A percentile compares a stretch with the other conserved stretches of the same genome.
Evolutionary conservation across 2,113 vertebrate genomes (phyloP).

Genomic region (Oxyura jamaicensis): DNA sequence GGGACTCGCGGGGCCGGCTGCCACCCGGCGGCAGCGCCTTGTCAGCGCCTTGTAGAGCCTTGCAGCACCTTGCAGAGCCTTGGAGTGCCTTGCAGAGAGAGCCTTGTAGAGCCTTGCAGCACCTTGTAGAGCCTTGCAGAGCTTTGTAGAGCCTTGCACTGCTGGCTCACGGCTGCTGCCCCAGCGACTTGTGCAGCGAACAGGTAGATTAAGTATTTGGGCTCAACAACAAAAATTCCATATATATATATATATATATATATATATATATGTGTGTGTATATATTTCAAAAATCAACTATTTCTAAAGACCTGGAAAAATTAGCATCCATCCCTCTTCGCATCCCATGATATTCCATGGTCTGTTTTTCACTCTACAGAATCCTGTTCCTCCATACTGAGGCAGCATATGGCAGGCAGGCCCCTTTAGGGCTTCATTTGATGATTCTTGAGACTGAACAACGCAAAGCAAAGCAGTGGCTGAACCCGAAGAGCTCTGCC

Average conservation of each 20-base stretch:
- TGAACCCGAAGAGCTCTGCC: background rate
- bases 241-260: too few species aligned
- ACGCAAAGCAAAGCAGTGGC: background rate
- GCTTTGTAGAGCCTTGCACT: too few species aligned
- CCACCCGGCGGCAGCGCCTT: too few species aligned
- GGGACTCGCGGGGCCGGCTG: too few species aligned
- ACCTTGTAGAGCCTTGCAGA: too few species aligned
- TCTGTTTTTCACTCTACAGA: background rate
- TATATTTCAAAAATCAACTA: background rate
- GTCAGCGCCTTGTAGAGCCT: too few species aligned
- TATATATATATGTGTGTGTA: too few species aligned
- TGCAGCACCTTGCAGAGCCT: too few species aligned
- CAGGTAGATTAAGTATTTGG: background rate
- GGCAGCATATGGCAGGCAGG: background rate
- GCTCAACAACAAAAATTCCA: background rate
- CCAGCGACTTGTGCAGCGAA: background rate
- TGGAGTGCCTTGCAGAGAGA: too few species aligned
- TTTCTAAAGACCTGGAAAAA: background rate
- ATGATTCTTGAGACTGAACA: background rate
- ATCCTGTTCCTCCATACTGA: background rate
- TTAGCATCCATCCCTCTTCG: rapidly evolving
- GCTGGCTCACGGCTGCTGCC: too few species aligned
- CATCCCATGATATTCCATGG: background rate
- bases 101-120: too few species aligned
- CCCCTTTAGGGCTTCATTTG: background rate